Percentiles rank a stretch among this genome's conserved stretches.
Evolutionary conservation across 2,888 invertebrate species (phyloP).

Genomic region (Lithophane semibrunnea): DNA sequence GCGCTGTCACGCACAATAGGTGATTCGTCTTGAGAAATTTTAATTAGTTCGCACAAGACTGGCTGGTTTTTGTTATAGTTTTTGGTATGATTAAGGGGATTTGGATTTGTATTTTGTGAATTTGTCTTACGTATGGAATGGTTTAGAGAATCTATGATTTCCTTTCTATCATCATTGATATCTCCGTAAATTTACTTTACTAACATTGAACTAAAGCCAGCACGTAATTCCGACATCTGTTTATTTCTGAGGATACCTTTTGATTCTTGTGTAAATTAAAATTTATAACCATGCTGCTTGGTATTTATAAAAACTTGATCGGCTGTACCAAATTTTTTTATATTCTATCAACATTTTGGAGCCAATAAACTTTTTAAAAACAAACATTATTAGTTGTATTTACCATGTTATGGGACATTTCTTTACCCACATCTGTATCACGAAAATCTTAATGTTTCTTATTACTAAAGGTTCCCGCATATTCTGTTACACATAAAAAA

Average conservation of each 20-base stretch:
- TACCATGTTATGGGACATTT: conserved; percentile 18
- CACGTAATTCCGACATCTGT: background rate
- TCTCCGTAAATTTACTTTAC: background rate
- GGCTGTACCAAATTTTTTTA: background rate
- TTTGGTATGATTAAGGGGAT: conserved; percentile 58
- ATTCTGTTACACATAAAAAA: conserved; percentile 42
- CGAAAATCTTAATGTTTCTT: conserved; percentile 43
- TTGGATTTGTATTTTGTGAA: conserved; percentile 23
- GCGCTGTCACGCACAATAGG: conserved; percentile 79
- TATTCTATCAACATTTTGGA: background rate
- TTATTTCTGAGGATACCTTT: background rate
- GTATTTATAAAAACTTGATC: background rate
- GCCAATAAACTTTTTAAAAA: conserved; percentile 1
- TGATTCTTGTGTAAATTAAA: background rate
- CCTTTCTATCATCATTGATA: background rate
- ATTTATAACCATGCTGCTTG: background rate
- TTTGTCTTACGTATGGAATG: background rate
- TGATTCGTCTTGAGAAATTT: conserved; percentile 77
- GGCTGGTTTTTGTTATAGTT: conserved; percentile 43
- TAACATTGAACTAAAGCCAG: background rate
- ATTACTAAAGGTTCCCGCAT: conserved; percentile 45
- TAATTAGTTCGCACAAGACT: conserved; percentile 78
- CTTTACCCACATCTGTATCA: conserved; percentile 39
- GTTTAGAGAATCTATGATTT: background rate
- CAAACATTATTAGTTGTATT: conserved; percentile 3